phyloP scores from a whole-genome alignment of 2,113 vertebrate species.

The Melanerpes formicivorus region DNA sequence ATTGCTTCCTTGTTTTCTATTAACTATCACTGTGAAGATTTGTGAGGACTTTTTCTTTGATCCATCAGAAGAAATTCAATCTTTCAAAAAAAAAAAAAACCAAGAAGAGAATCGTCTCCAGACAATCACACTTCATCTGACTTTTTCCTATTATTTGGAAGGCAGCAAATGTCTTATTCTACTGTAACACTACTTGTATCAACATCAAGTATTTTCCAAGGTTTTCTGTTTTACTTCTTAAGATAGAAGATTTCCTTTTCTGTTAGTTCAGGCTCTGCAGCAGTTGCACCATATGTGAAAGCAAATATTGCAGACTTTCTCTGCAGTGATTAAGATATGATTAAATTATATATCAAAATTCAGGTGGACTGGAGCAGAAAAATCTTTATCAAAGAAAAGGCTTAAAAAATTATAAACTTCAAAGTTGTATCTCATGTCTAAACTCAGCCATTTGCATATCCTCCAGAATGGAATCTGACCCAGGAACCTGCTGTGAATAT shows the following conservation, averaged over 20 bases:
- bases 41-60: neutral
- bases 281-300: neutral
- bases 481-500: neutral
- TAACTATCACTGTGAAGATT: neutral
- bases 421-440: neutral
- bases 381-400: neutral
- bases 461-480: neutral
- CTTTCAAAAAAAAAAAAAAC: neutral
- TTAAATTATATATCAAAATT: neutral
- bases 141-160: neutral
- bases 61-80: constrained; percentile 19
- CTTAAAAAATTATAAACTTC: neutral
- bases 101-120: neutral
- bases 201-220: neutral
- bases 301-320: constrained; percentile 2
- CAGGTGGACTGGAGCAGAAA: neutral
- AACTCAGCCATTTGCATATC: neutral
- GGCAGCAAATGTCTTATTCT: neutral
- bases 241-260: neutral
- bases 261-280: neutral
- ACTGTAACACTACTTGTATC: neutral
- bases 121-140: neutral
- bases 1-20: constrained; percentile 2
- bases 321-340: neutral
- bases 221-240: neutral